phyloP scores from a whole-genome alignment of 2,888 invertebrate species.

The Dione juno region DNA sequence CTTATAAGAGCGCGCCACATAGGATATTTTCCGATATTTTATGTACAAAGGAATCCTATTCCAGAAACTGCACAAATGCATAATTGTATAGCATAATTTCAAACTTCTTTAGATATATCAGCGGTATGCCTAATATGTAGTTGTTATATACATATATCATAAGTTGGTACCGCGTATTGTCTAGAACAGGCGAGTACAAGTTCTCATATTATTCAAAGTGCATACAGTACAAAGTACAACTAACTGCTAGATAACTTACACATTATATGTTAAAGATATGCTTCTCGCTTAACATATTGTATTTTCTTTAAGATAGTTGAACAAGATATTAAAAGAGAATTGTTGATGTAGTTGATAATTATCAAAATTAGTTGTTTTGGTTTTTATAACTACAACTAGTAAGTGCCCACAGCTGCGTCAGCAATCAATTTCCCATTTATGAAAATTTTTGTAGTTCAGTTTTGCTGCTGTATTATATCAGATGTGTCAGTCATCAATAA shows the following conservation, averaged over 20 bases:
- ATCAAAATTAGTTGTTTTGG: no score
- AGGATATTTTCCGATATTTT: no score
- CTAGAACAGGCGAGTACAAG: not conserved
- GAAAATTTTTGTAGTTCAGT: no score
- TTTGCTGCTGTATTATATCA: no score
- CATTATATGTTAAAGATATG: not conserved
- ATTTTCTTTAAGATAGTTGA: not conserved
- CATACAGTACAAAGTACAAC: not conserved
- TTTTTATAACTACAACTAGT: no score
- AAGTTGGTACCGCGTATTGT: not conserved
- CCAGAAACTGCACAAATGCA: no score
- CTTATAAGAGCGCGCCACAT: no score
- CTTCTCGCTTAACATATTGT: not conserved
- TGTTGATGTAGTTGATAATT: not conserved
- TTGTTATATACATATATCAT: not conserved
- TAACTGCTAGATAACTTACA: conserved; percentile 1
- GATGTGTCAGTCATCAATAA: no score
- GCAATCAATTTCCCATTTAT: no score
- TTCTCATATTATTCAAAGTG: conserved; percentile 22
- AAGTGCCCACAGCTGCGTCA: no score
- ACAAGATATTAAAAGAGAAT: not conserved
- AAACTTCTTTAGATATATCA: not conserved
- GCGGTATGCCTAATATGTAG: not conserved
- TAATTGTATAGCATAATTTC: not conserved
- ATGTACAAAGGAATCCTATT: not conserved